phyloP scores from a whole-genome alignment of 2,888 invertebrate genomes.

The Leptinotarsa juncta region DNA sequence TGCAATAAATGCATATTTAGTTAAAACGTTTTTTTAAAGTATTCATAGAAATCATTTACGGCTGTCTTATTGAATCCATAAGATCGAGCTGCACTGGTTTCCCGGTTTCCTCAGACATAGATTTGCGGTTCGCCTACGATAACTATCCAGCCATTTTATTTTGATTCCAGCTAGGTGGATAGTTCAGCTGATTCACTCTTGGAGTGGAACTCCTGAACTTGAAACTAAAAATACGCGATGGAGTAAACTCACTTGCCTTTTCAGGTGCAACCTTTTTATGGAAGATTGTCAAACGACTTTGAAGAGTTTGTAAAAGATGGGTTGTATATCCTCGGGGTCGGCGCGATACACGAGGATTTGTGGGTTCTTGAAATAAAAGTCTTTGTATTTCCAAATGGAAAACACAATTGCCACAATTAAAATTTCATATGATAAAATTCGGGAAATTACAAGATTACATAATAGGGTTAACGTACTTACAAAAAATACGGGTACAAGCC shows the following conservation, averaged over 20 bases:
- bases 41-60: slow-evolving; percentile 26
- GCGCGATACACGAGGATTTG: background rate
- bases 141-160: slow-evolving; percentile 37
- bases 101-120: slow-evolving; percentile 26
- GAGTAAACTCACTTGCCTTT: too few relatives aligned
- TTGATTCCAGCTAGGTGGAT: slow-evolving; percentile 35
- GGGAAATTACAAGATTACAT: background rate
- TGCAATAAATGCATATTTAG: slow-evolving; percentile 20
- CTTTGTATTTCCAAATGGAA: background rate
- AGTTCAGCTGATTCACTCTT: slow-evolving; percentile 28
- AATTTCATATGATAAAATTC: too few relatives aligned
- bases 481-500: background rate
- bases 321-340: background rate
- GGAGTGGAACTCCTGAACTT: too few relatives aligned
- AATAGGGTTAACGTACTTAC: background rate
- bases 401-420: too few relatives aligned
- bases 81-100: slow-evolving; percentile 27
- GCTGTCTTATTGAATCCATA: slow-evolving; percentile 27
- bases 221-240: too few relatives aligned
- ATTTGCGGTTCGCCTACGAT: slow-evolving; percentile 20
- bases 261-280: too few relatives aligned
- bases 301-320: background rate
- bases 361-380: background rate
- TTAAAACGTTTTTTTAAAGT: slow-evolving; percentile 11
- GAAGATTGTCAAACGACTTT: too few relatives aligned